These are phyloP conservation scores for Pogona vitticeps DNA, from an alignment of 2,113 vertebrate species.

Conservation along the genomic window DNA sequence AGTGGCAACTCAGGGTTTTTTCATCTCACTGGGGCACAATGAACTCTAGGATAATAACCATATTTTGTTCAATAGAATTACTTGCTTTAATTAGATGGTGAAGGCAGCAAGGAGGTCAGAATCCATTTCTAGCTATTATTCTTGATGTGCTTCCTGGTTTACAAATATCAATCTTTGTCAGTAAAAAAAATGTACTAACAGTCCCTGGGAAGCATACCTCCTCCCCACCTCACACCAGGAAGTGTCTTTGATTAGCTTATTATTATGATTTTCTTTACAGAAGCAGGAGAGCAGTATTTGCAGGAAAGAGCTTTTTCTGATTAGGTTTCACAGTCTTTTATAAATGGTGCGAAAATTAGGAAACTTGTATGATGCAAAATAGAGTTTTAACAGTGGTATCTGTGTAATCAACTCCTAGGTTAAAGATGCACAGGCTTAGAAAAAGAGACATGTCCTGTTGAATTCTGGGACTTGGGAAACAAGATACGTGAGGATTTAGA, in stretches of 20 bases:
- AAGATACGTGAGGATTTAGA: too few relatives aligned
- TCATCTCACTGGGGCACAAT: slow-evolving; percentile 20
- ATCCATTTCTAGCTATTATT: slow-evolving; percentile 27
- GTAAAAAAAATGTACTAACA: background rate
- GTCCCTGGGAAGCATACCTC: background rate
- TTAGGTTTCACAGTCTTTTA: background rate
- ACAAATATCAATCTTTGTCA: slow-evolving; percentile 1
- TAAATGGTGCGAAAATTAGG: background rate
- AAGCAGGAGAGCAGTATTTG: background rate
- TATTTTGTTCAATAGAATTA: slow-evolving; percentile 37
- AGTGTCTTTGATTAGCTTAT: background rate
- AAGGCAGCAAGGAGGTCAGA: slow-evolving; percentile 9
- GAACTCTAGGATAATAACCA: slow-evolving; percentile 34
- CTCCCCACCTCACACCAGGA: background rate
- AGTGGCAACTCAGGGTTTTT: slow-evolving; percentile 24
- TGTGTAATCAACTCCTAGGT: background rate
- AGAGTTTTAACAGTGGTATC: too few relatives aligned
- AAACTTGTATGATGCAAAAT: background rate
- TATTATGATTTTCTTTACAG: background rate
- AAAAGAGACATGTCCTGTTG: background rate
- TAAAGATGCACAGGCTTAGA: background rate
- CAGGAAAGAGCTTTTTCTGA: background rate
- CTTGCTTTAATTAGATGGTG: slow-evolving; percentile 16
- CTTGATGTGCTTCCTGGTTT: slow-evolving; percentile 16
- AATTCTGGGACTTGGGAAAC: too few relatives aligned